Conservation (phyloP, 2,888 invertebrate species). For the Heteromurus nitidus region DNA sequence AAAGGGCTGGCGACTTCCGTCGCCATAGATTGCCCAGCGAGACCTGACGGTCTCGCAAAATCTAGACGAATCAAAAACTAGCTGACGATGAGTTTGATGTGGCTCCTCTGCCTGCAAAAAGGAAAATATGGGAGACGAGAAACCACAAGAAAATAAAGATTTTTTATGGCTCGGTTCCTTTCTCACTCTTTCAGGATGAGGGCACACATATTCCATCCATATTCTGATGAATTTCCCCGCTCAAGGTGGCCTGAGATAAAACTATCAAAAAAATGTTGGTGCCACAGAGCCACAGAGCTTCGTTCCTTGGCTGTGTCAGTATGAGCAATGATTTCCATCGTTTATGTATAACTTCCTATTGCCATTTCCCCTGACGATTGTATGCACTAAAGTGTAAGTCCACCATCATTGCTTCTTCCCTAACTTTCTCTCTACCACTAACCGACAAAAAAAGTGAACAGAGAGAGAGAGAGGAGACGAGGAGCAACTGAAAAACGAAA, state of each 20-base stretch:
- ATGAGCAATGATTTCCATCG: slow-evolving; percentile 48
- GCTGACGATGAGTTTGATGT: background rate
- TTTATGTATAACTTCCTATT: slow-evolving; percentile 49
- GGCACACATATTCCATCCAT: too few relatives aligned
- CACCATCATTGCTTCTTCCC: too few relatives aligned
- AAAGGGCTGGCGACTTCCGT: too few relatives aligned
- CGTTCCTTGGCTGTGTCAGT: background rate
- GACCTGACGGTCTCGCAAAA: too few relatives aligned
- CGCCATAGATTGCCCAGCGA: too few relatives aligned
- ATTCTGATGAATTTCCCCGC: background rate
- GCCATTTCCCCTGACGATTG: slow-evolving; percentile 37
- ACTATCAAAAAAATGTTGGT: slow-evolving; percentile 15
- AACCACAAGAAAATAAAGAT: background rate
- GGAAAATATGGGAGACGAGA: background rate
- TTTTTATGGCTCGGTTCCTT: background rate
- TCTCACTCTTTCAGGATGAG: background rate
- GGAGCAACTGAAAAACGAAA: slow-evolving; percentile 22
- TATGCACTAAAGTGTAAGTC: slow-evolving; percentile 19
- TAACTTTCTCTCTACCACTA: too few relatives aligned
- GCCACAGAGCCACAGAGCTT: slow-evolving; percentile 5
- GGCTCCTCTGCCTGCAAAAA: background rate
- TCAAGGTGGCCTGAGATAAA: background rate
- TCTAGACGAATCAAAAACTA: too few relatives aligned
- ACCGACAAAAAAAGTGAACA: slow-evolving; percentile 4
- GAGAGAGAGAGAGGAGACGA: slow-evolving; percentile 15